Evolutionary conservation across 64 coral and sea anemone species (phyloP), one percentile per base, ranked within the genome.

Genomic region (Stylophora pistillata): DNA sequence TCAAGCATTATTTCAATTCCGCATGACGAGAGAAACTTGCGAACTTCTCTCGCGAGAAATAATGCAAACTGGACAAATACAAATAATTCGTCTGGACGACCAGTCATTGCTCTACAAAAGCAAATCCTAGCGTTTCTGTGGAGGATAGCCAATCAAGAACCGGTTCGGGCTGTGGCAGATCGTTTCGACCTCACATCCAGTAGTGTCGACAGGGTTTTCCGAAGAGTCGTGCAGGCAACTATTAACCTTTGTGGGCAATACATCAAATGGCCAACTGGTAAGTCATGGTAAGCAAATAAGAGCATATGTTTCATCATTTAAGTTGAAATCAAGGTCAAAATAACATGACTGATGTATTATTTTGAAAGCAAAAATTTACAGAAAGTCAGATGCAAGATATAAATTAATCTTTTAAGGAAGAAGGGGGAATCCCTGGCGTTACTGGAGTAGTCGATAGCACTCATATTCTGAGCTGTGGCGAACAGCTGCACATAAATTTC

Each of bases 351-450:
- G n/a, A n/a, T 47, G 3, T 47, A 17, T 28, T n/a, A n/a, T n/a
- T n/a, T n/a, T n/a, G n/a, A n/a, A n/a, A n/a, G n/a, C n/a, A n/a
- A n/a, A n/a, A n/a, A 9, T 62, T 59, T 30, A 59, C 25, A 58
- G 78, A 25, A 37, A 81, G 34, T 31, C n/a, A 21, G 31, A 17
- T 17, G 56, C 56, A 21, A 15, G 54, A 15, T 13, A 74, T 74
- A 34, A 13, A 15, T 37, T 37, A 29, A 12, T 6, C 13, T 14
- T 88, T 88, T 15, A 15, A 59, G n/a, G 86, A 56, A 9, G 58
- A 88, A 76, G 33, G 73, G 73, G 86, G 86, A 77, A 76, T 88
- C 73, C 86, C 86, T 57, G 86, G 86, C 25, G 72, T 88, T 10
- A 68, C 76, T 30, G 86, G 86, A n/a, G 28, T 74, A 21, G 76